Evolutionary conservation across 2,797 vertebrate species (phyloP).

Genomic region (Tinamus major): DNA sequence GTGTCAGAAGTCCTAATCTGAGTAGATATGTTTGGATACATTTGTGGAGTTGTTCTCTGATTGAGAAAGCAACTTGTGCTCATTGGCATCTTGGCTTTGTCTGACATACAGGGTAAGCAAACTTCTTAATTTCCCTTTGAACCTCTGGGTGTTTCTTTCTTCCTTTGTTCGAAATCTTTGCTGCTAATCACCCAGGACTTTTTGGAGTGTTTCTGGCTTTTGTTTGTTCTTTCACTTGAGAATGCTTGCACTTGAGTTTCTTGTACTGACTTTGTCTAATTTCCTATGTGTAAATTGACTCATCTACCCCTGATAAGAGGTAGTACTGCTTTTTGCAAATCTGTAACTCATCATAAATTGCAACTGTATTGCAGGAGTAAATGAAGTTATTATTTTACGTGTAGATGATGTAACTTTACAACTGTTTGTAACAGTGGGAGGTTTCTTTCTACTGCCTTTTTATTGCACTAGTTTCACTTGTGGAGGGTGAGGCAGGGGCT

Average conservation of each 20-base stretch:
- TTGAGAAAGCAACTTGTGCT: neutral
- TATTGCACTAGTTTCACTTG: neutral
- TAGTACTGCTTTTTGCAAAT: neutral
- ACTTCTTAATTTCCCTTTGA: neutral
- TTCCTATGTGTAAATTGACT: neutral
- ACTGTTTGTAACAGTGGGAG: neutral
- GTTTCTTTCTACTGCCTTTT: neutral
- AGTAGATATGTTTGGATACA: neutral
- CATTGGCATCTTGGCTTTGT: neutral
- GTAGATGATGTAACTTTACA: neutral
- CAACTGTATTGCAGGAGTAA: neutral
- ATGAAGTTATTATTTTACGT: neutral
- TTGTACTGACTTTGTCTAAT: neutral
- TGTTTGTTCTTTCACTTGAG: neutral
- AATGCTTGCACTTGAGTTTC: rapidly evolving
- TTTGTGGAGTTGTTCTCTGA: neutral
- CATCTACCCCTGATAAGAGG: rapidly evolving
- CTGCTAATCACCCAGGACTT: rapidly evolving
- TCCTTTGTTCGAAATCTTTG: neutral
- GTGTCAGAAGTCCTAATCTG: neutral
- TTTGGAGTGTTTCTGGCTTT: neutral
- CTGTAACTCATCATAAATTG: neutral
- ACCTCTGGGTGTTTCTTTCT: neutral
- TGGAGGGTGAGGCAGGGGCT: neutral
- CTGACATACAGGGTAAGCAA: neutral